A percentile compares a stretch with the other conserved stretches of the same genome.
These are phyloP conservation scores for Caenorhabditis briggsae DNA, from an alignment of 1,140 invertebrate genomes.

Conservation along the genomic window DNA sequence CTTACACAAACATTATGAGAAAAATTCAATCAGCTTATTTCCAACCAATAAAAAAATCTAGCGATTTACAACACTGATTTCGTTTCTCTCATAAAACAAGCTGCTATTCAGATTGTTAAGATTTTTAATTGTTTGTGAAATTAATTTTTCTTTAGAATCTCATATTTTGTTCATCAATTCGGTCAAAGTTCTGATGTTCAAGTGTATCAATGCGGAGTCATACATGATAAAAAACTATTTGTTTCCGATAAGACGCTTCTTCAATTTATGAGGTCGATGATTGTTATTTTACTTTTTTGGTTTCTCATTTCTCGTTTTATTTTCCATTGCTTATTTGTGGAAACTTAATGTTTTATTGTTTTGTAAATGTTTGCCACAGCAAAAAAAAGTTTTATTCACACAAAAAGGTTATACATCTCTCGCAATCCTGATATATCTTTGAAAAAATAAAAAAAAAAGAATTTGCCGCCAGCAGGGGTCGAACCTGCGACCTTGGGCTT, in stretches of 20 bases:
- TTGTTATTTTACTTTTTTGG: not conserved
- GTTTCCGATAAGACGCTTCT: not conserved
- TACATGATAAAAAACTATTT: not conserved
- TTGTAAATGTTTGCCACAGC: too few species aligned
- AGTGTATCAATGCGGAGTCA: not conserved
- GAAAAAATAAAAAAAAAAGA: slow-evolving; percentile 6
- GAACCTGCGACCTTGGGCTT: slow-evolving; percentile 78
- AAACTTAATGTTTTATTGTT: too few species aligned
- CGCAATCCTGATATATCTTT: not conserved
- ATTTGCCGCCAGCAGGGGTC: slow-evolving; percentile 77
- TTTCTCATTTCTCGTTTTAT: not conserved
- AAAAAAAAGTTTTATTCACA: too few species aligned
- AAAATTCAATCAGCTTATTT: too few species aligned
- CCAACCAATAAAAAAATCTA: too few species aligned
- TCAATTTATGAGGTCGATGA: slow-evolving; percentile 9
- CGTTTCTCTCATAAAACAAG: too few species aligned
- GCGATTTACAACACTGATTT: too few species aligned
- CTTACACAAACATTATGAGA: too few species aligned
- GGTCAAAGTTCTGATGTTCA: slow-evolving; percentile 44
- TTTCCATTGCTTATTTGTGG: too few species aligned
- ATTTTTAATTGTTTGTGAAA: not conserved
- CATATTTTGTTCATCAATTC: too few species aligned
- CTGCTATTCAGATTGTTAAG: too few species aligned
- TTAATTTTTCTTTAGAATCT: not conserved
- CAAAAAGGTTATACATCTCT: not conserved